Evolutionary conservation across 2,797 vertebrate species (phyloP), one percentile per base, ranked within the genome.

Genomic region (Sparus aurata): DNA sequence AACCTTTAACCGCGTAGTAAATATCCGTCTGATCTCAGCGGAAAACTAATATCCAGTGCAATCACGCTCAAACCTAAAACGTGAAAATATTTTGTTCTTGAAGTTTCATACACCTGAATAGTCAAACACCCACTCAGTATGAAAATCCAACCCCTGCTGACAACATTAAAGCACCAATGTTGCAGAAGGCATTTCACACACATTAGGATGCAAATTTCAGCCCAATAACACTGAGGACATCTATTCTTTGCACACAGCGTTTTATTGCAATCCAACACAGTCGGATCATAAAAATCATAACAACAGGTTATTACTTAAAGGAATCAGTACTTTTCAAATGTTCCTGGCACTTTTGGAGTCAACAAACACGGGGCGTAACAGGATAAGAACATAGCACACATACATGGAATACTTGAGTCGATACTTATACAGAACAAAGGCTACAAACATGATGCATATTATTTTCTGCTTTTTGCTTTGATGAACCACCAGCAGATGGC

Each of bases 401-500:
- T 65, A 20, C 5, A 4, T 27, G 6, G 30, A 50, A 53, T 0
- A 4, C 5, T 59, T 65, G 8, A 62, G 17, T 79, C 20, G 11
- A 43, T 50, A 1, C 27, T 38, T 5, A 45, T 46, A 4, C n/a
- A 12, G 49, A 61, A 47, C 68, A 38, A 61, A 85, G 55, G 77
- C 47, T 55, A 4, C 55, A 64, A 58, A 81, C 30, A 34, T 27
- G 30, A 77, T 49, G 52, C 61, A 72, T 49, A n/a, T 73, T 60
- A 62, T 67, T 80, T 84, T 85, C 49, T 34, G 62, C 84, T 59
- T 45, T 59, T 47, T 70, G 23, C 30, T 47, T 27, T 64, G 53
- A 25, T 55, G 82, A 88, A 89, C 46, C 69, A 66, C 79, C 79
- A 88, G 82, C 69, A 89, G 83, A 87, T 74, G 58, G 53, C 61